Evolutionary conservation across 2,888 invertebrate species (phyloP).

Genomic region (Drosophila histrio): DNA sequence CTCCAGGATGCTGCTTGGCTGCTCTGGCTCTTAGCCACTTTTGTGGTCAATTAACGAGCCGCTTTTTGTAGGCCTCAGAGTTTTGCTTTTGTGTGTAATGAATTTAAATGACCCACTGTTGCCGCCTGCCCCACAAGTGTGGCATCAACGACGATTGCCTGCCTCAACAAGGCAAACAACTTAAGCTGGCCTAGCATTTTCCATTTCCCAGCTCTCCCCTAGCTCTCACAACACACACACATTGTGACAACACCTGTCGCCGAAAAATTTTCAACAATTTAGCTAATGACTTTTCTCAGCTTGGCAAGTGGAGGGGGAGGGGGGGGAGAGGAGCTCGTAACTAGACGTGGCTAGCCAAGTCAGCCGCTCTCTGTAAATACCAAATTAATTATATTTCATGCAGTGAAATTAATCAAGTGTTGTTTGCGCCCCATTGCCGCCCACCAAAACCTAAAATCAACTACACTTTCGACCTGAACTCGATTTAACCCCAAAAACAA

Average conservation of each 20-base stretch:
- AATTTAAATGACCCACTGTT: conserved; percentile 72
- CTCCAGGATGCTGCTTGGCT: not conserved
- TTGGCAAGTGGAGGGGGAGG: not conserved
- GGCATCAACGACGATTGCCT: conserved; percentile 23
- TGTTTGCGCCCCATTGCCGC: conserved; percentile 28
- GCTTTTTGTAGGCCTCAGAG: conserved; percentile 50
- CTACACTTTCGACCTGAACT: conserved; percentile 68
- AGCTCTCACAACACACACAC: no score
- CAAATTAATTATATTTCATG: conserved; percentile 78
- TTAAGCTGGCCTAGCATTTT: conserved; percentile 13
- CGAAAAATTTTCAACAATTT: conserved; percentile 69
- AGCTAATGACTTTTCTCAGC: conserved; percentile 70
- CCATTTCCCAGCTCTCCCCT: conserved; percentile 9
- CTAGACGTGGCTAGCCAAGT: conserved; percentile 16
- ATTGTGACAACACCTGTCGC: conserved; percentile 71
- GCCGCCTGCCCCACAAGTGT: conserved; percentile 40
- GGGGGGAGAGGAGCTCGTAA: not conserved
- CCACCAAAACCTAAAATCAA: conserved; percentile 57
- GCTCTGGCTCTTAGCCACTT: conserved; percentile 49
- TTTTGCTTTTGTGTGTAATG: conserved; percentile 67
- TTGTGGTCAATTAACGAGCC: conserved; percentile 76
- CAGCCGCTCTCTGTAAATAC: conserved; percentile 56
- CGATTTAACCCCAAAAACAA: conserved; percentile 72
- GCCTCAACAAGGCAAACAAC: conserved; percentile 31
- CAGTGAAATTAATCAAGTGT: conserved; percentile 76